Percentiles rank a stretch among this genome's conserved stretches.
phyloP scores from a whole-genome alignment of 2,797 vertebrate species.

The Champsocephalus esox region DNA sequence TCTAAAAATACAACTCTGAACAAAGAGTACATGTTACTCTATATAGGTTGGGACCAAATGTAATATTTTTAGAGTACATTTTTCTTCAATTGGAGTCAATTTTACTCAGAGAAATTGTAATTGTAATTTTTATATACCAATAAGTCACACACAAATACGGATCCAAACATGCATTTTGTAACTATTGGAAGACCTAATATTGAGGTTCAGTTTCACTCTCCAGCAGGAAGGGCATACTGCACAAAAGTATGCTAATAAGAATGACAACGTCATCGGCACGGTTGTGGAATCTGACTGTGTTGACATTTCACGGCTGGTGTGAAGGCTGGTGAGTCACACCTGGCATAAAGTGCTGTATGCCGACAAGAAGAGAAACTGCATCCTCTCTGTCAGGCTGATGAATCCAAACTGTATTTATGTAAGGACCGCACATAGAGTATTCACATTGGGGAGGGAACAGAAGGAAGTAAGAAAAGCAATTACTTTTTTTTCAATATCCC shows the following conservation, averaged over 20 bases:
- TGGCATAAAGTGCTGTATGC: slow-evolving; percentile 53
- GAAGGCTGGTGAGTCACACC: slow-evolving; percentile 76
- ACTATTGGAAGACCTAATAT: neutral
- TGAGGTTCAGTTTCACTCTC: neutral
- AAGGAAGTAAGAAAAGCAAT: slow-evolving; percentile 64
- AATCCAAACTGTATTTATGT: slow-evolving; percentile 48
- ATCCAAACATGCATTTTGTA: neutral
- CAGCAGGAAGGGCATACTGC: slow-evolving; percentile 14
- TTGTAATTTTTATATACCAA: neutral
- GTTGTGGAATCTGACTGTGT: slow-evolving; percentile 52
- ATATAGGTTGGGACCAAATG: too few species aligned
- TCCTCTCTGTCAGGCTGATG: slow-evolving; percentile 49
- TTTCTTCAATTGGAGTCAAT: too few species aligned
- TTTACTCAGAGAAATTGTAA: too few species aligned
- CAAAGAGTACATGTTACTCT: too few species aligned
- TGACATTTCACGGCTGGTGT: slow-evolving; percentile 77
- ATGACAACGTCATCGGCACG: slow-evolving; percentile 39
- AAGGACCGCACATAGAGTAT: slow-evolving; percentile 34
- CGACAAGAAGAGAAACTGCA: slow-evolving; percentile 25
- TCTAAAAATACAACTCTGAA: too few species aligned
- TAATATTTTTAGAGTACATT: too few species aligned
- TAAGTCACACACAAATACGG: neutral
- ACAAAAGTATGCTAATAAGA: slow-evolving; percentile 48
- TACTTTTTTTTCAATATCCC: slow-evolving; percentile 58
- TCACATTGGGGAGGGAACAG: slow-evolving; percentile 20